Evolutionary conservation across 2,797 vertebrate genomes (phyloP).

Genomic region (Sebastes ruberrimus): DNA sequence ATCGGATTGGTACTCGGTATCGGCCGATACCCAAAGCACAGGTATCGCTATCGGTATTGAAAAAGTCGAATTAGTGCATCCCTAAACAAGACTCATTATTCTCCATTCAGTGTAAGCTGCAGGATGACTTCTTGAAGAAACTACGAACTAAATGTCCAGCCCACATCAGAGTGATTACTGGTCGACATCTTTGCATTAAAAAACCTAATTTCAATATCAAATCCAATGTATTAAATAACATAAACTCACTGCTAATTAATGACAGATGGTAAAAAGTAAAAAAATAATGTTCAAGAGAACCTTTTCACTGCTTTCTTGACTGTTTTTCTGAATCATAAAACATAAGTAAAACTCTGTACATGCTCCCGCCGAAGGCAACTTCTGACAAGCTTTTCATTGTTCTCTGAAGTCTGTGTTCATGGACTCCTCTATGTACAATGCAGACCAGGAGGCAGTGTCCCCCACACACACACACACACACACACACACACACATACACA

Average conservation of each 20-base stretch:
- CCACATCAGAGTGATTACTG: not conserved
- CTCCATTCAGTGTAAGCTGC: not conserved
- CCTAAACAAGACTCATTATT: not conserved
- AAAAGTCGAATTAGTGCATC: accelerated
- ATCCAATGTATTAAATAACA: conserved; percentile 9
- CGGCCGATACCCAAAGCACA: too few relatives aligned
- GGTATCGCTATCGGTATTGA: too few relatives aligned
- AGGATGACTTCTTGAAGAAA: not conserved
- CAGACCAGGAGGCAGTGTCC: not conserved
- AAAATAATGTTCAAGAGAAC: not conserved
- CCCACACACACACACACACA: conserved; percentile 13
- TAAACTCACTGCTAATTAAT: not conserved
- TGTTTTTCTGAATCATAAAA: not conserved
- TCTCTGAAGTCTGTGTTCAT: not conserved
- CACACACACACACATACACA: not conserved
- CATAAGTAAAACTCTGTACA: conserved; percentile 23
- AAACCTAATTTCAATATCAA: conserved; percentile 9
- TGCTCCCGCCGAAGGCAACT: conserved; percentile 35
- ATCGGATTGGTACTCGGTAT: too few relatives aligned
- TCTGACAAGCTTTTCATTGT: conserved; percentile 8
- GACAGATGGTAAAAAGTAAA: not conserved
- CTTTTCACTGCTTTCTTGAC: not conserved
- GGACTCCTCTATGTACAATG: conserved; percentile 1
- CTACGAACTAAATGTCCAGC: not conserved
- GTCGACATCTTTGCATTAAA: not conserved